A percentile compares a stretch with the other conserved stretches of the same genome.
Conservation (phyloP, 1,140 invertebrate genomes). For the Drosophila nasuta region DNA sequence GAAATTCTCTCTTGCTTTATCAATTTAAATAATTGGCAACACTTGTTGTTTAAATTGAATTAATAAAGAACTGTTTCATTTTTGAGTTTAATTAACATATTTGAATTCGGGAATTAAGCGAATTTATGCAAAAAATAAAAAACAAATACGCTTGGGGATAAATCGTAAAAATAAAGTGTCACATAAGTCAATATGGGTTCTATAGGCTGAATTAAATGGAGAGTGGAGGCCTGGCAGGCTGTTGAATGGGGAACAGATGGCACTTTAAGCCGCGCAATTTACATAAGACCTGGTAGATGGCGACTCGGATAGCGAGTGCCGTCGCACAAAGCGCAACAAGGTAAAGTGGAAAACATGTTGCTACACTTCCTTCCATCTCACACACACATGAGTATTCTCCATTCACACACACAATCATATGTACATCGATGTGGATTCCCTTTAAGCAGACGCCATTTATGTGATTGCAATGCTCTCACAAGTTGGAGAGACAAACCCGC, state of each 20-base stretch:
- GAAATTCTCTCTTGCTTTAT: background rate
- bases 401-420: background rate
- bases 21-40: slow-evolving; percentile 2
- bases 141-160: slow-evolving; percentile 21
- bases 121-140: slow-evolving; percentile 35
- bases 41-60: slow-evolving; percentile 16
- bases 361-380: background rate
- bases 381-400: background rate
- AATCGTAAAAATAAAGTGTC: slow-evolving; percentile 63
- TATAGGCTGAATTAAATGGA: background rate
- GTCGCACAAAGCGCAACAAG: slow-evolving; percentile 38
- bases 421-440: slow-evolving; percentile 36
- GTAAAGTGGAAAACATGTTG: slow-evolving; percentile 18
- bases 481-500: slow-evolving; percentile 19
- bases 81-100: slow-evolving; percentile 53
- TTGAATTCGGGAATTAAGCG: background rate
- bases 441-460: slow-evolving; percentile 42
- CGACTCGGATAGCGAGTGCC: slow-evolving; percentile 8
- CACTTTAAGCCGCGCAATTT: slow-evolving; percentile 41
- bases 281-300: slow-evolving; percentile 38
- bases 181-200: slow-evolving; percentile 47
- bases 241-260: slow-evolving; percentile 38
- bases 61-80: background rate
- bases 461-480: slow-evolving; percentile 47
- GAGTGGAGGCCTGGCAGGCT: slow-evolving; percentile 9